Evolutionary conservation across 1,140 invertebrate genomes (phyloP), one percentile per base, ranked within the genome.

Genomic region (Trichonephila inaurata): DNA sequence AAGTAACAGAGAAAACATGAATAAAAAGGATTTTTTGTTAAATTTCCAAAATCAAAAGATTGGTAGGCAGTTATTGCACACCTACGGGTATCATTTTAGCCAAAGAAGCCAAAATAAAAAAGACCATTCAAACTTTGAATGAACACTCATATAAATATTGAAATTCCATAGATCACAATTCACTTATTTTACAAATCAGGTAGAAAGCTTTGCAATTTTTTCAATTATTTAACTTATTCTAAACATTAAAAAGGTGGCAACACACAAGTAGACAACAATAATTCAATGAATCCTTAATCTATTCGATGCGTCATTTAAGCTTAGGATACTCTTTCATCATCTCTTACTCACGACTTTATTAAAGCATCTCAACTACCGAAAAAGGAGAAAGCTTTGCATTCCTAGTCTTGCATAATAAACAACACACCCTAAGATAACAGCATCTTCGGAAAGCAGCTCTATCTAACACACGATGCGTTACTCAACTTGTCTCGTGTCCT

Each of bases 391-490:
- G 18, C 28, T 77, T 77, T 19, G 14, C 72, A 33, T 33, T 77
- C 33, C 72, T 40, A 77, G 33, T 16, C 69, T 77, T 7, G 72
- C 72, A 77, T 77, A 16, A 77, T 77, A 33, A 77, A 28, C 72
- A 1, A 77, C 28, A 51, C 51, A 51, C 28, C 21, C 28, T 18
- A 5, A 77, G 72, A 77, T 77, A 40, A 28, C 72, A 40, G 28
- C 33, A 77, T 77, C 18, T 69, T 69, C 66, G 21, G 66, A 28
- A 69, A 69, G 66, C 8, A 69, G n/a, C 66, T 69, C 66, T 66
- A 66, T 66, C 64, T 28, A 12, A 69, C 66, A 69, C 66, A 69
- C n/a, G 66, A 69, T 19, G 82, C 40, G 28, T 83, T 83, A 83
- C 82, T 58, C 24, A 51, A 83, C 44, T 51, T 58, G 82, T 51